phyloP scores from a whole-genome alignment of 2,888 invertebrate species.

The Diabrotica balteata region DNA sequence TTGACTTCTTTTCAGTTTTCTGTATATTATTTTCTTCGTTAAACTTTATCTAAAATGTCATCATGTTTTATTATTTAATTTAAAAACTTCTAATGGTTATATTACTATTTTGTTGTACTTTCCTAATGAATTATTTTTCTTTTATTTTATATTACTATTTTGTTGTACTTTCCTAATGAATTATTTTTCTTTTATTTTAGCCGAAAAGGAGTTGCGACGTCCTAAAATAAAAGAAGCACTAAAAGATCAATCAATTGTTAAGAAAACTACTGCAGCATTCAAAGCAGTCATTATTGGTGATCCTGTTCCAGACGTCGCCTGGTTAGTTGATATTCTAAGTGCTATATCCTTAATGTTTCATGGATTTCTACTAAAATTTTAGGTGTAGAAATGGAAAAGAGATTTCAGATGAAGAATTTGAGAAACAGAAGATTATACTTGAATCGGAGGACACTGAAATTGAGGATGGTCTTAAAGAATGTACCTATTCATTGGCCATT shows the following conservation, averaged over 20 bases:
- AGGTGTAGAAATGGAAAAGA: slow-evolving; percentile 77
- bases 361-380: slow-evolving; percentile 18
- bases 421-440: slow-evolving; percentile 63
- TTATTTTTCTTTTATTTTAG: slow-evolving; percentile 57
- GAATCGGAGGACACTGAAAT: slow-evolving; percentile 71
- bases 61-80: background rate
- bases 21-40: too few species aligned
- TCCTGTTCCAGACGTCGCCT: slow-evolving; percentile 86
- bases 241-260: slow-evolving; percentile 73
- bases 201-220: slow-evolving; percentile 78
- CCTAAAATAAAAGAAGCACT: slow-evolving; percentile 77
- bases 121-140: background rate
- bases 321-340: slow-evolving; percentile 63
- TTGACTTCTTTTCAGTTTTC: too few species aligned
- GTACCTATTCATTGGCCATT: slow-evolving; percentile 79
- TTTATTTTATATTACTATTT: slow-evolving; percentile 50
- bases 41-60: background rate
- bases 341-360: background rate
- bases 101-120: too few species aligned
- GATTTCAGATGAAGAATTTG: slow-evolving; percentile 69
- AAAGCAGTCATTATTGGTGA: slow-evolving; percentile 84
- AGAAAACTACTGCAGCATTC: slow-evolving; percentile 72
- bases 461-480: slow-evolving; percentile 81
- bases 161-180: too few species aligned
- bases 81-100: background rate